Conservation (phyloP, 2,888 invertebrate species). For the Lumbricus terrestris region DNA sequence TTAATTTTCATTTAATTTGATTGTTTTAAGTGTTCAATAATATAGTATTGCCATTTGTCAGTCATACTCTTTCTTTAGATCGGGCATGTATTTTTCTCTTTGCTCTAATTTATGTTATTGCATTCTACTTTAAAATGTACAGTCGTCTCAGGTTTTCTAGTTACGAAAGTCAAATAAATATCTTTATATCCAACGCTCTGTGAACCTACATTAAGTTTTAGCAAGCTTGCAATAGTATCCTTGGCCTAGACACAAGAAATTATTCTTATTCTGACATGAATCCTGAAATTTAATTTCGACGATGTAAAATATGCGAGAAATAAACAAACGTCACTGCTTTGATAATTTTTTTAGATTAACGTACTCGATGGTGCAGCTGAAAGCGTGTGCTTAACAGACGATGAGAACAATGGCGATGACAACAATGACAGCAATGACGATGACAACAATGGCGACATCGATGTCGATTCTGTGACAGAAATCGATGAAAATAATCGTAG, state of each 20-base stretch:
- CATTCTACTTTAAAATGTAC: too few species aligned
- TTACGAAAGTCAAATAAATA: too few species aligned
- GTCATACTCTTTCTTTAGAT: too few species aligned
- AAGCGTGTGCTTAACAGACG: neutral
- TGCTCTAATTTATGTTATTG: too few species aligned
- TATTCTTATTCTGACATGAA: neutral
- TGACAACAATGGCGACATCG: neutral
- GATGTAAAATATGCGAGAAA: neutral
- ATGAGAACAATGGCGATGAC: neutral
- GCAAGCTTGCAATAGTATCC: neutral
- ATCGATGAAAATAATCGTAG: slow-evolving; percentile 6
- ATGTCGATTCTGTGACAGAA: neutral
- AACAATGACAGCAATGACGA: neutral
- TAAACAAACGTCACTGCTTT: neutral
- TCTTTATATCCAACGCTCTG: too few species aligned
- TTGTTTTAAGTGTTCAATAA: too few species aligned
- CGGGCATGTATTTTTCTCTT: too few species aligned
- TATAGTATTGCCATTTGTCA: too few species aligned
- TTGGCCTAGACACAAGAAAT: neutral
- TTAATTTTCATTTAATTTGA: too few species aligned
- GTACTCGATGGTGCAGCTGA: neutral
- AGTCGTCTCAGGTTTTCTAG: too few species aligned
- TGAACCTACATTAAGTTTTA: too few species aligned
- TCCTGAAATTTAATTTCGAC: neutral
- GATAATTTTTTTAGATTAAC: neutral